Evolutionary conservation across 2,888 invertebrate genomes (phyloP).

Genomic region (Yponomeuta cagnagella): DNA sequence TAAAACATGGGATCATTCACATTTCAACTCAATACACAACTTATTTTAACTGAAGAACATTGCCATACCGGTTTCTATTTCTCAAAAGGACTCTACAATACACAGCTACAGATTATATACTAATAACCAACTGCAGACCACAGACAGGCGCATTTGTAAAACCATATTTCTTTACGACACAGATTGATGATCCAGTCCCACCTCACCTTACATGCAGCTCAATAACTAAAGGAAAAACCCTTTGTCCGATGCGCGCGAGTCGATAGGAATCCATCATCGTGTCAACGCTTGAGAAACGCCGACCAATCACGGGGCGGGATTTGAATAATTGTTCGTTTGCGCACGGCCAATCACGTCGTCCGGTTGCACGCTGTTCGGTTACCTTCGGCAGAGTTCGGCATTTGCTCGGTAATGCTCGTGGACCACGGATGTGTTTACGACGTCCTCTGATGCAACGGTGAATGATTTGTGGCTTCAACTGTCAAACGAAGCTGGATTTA

Average conservation of each 20-base stretch:
- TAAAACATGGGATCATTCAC: not conserved
- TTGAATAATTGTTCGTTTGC: conserved; percentile 72
- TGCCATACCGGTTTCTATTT: not conserved
- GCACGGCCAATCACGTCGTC: conserved; percentile 58
- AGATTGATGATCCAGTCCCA: conserved; percentile 15
- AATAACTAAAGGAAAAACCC: conserved; percentile 12
- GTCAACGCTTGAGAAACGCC: conserved; percentile 61
- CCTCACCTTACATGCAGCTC: conserved; percentile 5
- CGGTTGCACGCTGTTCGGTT: conserved; percentile 47
- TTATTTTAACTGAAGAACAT: not conserved
- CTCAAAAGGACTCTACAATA: not conserved
- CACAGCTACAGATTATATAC: conserved; percentile 9
- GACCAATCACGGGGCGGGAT: conserved; percentile 59
- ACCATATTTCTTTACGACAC: conserved; percentile 14
- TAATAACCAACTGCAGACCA: conserved; percentile 1
- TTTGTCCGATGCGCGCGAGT: conserved; percentile 52
- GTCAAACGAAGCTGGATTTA: conserved; percentile 58
- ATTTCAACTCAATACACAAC: not conserved
- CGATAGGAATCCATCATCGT: conserved; percentile 65
- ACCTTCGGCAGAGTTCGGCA: conserved; percentile 49
- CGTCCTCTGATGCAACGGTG: conserved; percentile 52
- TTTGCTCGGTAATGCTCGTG: conserved; percentile 63
- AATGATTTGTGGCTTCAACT: conserved; percentile 64
- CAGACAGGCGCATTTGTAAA: conserved; percentile 8
- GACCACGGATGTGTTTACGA: conserved; percentile 60